These are phyloP conservation scores for Lucinisca nassula DNA, from an alignment of 2,888 invertebrate genomes.

Conservation along the genomic window DNA sequence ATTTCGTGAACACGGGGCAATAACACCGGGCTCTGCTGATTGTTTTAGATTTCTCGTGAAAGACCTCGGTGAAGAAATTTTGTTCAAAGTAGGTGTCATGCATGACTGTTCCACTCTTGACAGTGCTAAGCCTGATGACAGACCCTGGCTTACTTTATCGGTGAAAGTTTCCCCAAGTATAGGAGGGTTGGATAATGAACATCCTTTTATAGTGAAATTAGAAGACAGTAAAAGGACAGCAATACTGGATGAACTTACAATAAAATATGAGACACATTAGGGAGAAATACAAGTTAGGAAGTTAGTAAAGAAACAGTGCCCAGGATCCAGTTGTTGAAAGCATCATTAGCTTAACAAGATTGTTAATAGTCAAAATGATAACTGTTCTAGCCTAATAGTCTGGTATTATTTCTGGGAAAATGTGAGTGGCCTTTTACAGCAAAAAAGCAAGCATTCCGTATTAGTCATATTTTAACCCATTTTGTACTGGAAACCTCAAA, in stretches of 20 bases:
- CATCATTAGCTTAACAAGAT: too few species aligned
- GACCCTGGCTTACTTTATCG: conserved; percentile 69
- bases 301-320: too few species aligned
- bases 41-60: conserved; percentile 81
- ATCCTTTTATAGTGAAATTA: conserved; percentile 82
- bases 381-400: too few species aligned
- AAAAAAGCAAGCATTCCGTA: too few species aligned
- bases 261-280: conserved; percentile 66
- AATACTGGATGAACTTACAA: conserved; percentile 81
- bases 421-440: too few species aligned
- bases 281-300: not conserved
- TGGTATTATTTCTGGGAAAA: too few species aligned
- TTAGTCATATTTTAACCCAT: too few species aligned
- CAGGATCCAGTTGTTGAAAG: too few species aligned
- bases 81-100: conserved; percentile 76
- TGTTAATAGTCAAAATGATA: too few species aligned
- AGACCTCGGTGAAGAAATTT: conserved; percentile 75
- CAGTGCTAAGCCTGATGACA: conserved; percentile 73
- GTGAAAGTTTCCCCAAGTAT: conserved; percentile 71
- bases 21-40: conserved; percentile 79
- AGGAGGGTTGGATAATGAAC: conserved; percentile 72
- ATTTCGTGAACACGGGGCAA: conserved; percentile 71
- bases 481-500: too few species aligned
- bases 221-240: conserved; percentile 82
- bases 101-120: conserved; percentile 82